phyloP scores from a whole-genome alignment of 1,140 invertebrate genomes.

The Formica exsecta region DNA sequence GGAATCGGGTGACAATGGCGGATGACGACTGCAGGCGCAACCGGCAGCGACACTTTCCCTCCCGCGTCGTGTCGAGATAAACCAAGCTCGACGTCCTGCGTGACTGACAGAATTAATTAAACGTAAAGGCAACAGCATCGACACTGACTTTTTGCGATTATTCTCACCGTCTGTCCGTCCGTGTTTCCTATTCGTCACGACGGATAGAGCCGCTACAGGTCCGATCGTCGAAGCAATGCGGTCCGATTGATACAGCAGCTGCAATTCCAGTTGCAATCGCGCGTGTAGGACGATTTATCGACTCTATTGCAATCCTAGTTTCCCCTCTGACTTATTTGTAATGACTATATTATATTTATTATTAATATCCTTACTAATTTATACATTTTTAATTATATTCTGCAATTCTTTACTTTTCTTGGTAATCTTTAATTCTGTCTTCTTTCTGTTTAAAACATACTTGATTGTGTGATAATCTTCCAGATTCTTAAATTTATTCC shows the following conservation, averaged over 20 bases:
- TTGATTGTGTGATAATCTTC: background rate
- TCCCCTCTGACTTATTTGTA: background rate
- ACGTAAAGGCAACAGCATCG: constrained; percentile 58
- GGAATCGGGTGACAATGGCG: constrained; percentile 60
- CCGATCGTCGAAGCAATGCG: constrained; percentile 17
- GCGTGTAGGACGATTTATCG: constrained; percentile 29
- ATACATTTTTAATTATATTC: background rate
- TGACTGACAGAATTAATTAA: constrained; percentile 65
- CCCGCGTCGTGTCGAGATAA: constrained; percentile 50
- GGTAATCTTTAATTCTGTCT: background rate
- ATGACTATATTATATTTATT: background rate
- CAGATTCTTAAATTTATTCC: background rate
- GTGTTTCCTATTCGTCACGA: constrained; percentile 50
- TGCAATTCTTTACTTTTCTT: background rate
- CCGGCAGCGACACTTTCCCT: constrained; percentile 58
- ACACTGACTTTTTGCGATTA: constrained; percentile 57
- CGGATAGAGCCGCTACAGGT: constrained; percentile 43
- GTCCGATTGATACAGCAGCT: constrained; percentile 30
- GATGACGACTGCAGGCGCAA: constrained; percentile 56
- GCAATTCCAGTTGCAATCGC: constrained; percentile 31
- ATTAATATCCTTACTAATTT: background rate
- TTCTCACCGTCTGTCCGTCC: constrained; percentile 34
- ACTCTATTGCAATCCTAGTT: background rate
- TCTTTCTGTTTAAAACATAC: background rate
- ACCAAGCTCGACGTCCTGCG: constrained; percentile 47